Percentiles rank a stretch among this genome's conserved stretches.
Conservation (phyloP, 2,797 vertebrate genomes). For the Phrynocephalus vlangalii region DNA sequence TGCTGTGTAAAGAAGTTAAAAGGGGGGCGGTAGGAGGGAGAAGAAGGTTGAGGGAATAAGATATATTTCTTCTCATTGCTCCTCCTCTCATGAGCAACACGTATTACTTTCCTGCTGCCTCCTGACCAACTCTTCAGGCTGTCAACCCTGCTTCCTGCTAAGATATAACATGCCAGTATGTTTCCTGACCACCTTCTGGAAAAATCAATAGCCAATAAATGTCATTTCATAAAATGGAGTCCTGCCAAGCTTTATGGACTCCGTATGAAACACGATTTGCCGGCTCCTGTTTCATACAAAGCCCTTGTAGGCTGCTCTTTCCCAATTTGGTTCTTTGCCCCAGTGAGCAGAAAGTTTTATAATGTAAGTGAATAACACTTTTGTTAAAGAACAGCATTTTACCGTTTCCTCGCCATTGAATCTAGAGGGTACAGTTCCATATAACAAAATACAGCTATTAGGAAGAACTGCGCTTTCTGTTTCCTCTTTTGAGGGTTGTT, state of each 20-base stretch:
- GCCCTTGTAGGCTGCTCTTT: constrained; percentile 59
- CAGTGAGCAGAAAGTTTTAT: neutral
- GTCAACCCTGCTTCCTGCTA: neutral
- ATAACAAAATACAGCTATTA: constrained; percentile 18
- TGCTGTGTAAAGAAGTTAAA: too few species aligned
- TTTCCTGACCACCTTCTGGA: constrained; percentile 51
- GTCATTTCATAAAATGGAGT: constrained; percentile 31
- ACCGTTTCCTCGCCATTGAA: neutral
- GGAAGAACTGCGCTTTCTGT: neutral
- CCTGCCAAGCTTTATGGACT: constrained; percentile 38
- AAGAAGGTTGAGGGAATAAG: too few species aligned
- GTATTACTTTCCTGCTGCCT: neutral
- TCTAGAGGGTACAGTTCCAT: neutral
- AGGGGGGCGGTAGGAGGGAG: too few species aligned
- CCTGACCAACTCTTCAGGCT: constrained; percentile 16
- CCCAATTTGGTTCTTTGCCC: constrained; percentile 1
- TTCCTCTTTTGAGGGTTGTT: neutral
- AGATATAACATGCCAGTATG: constrained; percentile 28
- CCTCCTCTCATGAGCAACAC: neutral
- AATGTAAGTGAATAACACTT: neutral
- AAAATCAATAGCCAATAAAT: constrained; percentile 29
- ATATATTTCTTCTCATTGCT: neutral
- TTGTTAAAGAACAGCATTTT: constrained; percentile 9
- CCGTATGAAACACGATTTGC: constrained; percentile 47
- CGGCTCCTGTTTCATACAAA: constrained; percentile 27